Evolutionary conservation across 2,888 invertebrate species (phyloP), one percentile per base, ranked within the genome.

Genomic region (Fabriciana adippe): DNA sequence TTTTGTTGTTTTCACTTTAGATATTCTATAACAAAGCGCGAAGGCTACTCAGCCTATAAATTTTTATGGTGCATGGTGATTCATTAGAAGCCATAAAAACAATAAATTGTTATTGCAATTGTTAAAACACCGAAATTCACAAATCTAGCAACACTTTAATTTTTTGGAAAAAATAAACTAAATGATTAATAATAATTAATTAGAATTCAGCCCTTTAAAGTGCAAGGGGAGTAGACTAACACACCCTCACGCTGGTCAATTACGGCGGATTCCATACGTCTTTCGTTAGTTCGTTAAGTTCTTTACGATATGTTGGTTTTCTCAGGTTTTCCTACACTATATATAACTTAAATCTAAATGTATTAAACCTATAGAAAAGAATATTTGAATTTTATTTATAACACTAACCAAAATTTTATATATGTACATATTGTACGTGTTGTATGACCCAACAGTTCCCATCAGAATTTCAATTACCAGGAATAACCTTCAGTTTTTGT

Each of bases 381-480:
- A 6, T 41, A 41, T 41, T 41, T 41, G 8, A 41, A 11, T 41
- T 51, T 51, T 51, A 51, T 51, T 51, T 16, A 51, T 51, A 51
- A 21, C 31, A 26, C 3, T 16, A 8, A 13, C 60, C 11, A 35
- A 50, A 68, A 67, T 35, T 50, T 50, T 45, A 48, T 50, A 51
- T n/a, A 26, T 55, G 15, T 31, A 64, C 51, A 26, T 48, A 63
- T 64, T 54, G 51, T 60, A 55, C 64, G 65, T 75, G 56, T 72
- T 69, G 72, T 70, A 73, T 73, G 73, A 69, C 73, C 74, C 70
- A 73, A 72, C 73, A 74, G 67, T 66, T 62, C 64, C 65, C 72
- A 78, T 76, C 73, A 74, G 75, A 77, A 74, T 78, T 75, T 75
- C 73, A 78, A 76, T 73, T 55, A 69, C 62, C 68, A 69, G 69